Evolutionary conservation across 1,140 invertebrate genomes (phyloP).

Genomic region (Dendrolimus punctatus): DNA sequence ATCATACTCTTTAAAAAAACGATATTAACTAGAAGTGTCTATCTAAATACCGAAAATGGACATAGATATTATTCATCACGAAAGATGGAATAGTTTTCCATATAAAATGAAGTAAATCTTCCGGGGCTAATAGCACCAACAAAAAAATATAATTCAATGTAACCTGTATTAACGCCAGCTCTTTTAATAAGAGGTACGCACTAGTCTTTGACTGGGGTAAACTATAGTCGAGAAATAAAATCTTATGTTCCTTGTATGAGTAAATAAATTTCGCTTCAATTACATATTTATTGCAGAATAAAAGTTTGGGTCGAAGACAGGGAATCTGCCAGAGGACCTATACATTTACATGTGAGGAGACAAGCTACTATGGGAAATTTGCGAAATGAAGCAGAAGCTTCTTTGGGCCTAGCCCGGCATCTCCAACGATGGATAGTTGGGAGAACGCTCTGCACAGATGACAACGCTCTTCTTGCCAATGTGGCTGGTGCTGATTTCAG

Average conservation of each 20-base stretch:
- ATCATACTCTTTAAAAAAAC: too few relatives aligned
- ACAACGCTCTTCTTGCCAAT: slow-evolving; percentile 26
- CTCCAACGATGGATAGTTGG: slow-evolving; percentile 65
- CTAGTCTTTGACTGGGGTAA: too few relatives aligned
- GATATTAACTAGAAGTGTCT: too few relatives aligned
- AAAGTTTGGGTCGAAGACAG: slow-evolving; percentile 58
- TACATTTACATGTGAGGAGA: slow-evolving; percentile 27
- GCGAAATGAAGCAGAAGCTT: slow-evolving; percentile 30
- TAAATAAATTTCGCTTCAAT: neutral
- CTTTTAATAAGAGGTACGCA: too few relatives aligned
- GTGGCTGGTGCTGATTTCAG: slow-evolving; percentile 45
- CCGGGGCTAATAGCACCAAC: too few relatives aligned
- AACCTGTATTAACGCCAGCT: too few relatives aligned
- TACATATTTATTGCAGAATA: slow-evolving; percentile 31
- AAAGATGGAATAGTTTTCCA: too few relatives aligned
- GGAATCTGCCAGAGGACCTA: slow-evolving; percentile 46
- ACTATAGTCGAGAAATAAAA: too few relatives aligned
- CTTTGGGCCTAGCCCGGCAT: slow-evolving; percentile 48
- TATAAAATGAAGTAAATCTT: too few relatives aligned
- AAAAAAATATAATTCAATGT: too few relatives aligned
- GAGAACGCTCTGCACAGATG: slow-evolving; percentile 39
- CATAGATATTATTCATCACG: too few relatives aligned
- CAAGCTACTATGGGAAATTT: slow-evolving; percentile 37
- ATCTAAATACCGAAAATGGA: too few relatives aligned
- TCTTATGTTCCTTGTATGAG: neutral